Evolutionary conservation across 2,113 vertebrate species (phyloP), one percentile per base, ranked within the genome.

Genomic region (Erinaceus europaeus): DNA sequence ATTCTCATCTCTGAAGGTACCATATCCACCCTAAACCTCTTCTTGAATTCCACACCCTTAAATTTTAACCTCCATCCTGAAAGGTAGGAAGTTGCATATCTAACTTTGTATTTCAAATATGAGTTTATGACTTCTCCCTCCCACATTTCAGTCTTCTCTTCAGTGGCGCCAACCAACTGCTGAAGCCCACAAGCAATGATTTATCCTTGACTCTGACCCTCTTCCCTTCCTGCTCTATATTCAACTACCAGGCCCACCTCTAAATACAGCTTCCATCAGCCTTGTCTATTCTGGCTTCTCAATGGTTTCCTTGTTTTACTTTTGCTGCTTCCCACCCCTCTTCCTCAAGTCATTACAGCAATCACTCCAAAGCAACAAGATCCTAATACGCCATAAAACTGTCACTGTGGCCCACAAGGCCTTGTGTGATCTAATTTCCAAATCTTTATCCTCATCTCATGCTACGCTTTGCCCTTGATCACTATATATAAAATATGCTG

Each of bases 301-400:
- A 23, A 73, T 42, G 13, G n/a, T 77, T 23, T 57, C 20, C 36
- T 32, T 62, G 34, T 52, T 68, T 75, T 71, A 68, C 84, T 75
- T 83, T 74, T 85, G 53, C 12, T 40, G 48, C 40, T 44, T 38
- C 72, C 59, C 50, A 27, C 80, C 86, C 32, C 64, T 69, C 34
- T 40, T 83, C 82, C 83, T 72, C 68, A 67, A 89, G 67, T 80
- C 55, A 62, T 69, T 65, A 40, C 23, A 34, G 75, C 46, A 5
- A 38, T 48, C 23, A 80, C 84, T 75, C 78, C 21, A 69, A 90
- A 80, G 38, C 13, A 91, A 78, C 18, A 32, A 84, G 40, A 77
- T 46, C 27, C 48, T 57, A 61, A 20, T 50, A 88, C 77, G 46
- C 59, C 42, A 67, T 53, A 42, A 67, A 36, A 29, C 82, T 40